Evolutionary conservation across 2,888 invertebrate genomes (phyloP), one percentile per base, ranked within the genome.

Genomic region (Vandiemenella viatica): DNA sequence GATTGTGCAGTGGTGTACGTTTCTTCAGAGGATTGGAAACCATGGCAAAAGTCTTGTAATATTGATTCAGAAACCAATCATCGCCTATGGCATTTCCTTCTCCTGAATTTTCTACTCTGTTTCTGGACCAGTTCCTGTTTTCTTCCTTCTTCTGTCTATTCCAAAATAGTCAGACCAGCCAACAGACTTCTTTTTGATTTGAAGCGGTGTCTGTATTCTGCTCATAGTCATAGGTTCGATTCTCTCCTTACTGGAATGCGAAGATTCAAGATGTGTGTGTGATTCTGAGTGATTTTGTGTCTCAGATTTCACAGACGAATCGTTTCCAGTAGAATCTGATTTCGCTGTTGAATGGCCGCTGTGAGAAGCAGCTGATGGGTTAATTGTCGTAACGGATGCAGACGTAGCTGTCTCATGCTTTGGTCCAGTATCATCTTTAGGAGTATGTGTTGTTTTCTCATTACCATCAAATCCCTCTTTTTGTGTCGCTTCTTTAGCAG

Each of bases 91-190:
- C 68, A 38, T 70, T 70, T 62, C 70, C 1, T 66, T 69, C 54
- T 68, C 16, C n/a, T 4, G 37, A 21, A n/a, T n/a, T n/a, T n/a
- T n/a, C n/a, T n/a, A n/a, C n/a, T n/a, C n/a, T n/a, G n/a, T n/a
- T n/a, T n/a, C n/a, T n/a, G n/a, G n/a, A n/a, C n/a, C n/a, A n/a
- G 65, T 60, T 32, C 69, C 67, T 1, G 75, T 70, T 58, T 81
- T 80, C 64, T 83, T 84, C 64, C 75, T 79, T 51, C 86, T 77
- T 54, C 80, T 76, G 62, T 90, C 87, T 53, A 87, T 75, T 0
- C 90, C 90, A 60, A 89, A 88, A 61, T 90, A 88, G 58, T 86
- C 80, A 0, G 85, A 82, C 89, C 88, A 90, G 59, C 88, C 80
- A 51, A 89, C 76, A 1, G 84, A 84, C 63, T 88, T 89, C 66